phyloP scores from a whole-genome alignment of 2,888 invertebrate genomes.

The Lottia gigantea region DNA sequence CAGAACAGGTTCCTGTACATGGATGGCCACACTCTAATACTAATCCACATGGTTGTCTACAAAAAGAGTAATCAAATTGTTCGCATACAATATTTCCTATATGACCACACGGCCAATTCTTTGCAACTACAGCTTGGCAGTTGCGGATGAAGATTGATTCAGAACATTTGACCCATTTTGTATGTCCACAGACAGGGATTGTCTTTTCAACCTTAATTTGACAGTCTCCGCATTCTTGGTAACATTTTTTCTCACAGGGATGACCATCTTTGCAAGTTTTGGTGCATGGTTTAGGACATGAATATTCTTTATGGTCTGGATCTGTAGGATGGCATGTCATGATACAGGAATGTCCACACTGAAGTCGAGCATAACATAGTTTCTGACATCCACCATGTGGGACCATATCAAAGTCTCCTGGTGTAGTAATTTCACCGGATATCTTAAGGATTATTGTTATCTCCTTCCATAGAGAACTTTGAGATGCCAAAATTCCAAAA shows the following conservation, averaged over 20 bases:
- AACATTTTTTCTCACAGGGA: slow-evolving; percentile 41
- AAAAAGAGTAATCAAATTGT: slow-evolving; percentile 33
- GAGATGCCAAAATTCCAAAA: slow-evolving; percentile 63
- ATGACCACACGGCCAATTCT: slow-evolving; percentile 36
- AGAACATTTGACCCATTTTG: slow-evolving; percentile 23
- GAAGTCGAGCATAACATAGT: slow-evolving; percentile 71
- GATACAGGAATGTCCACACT: slow-evolving; percentile 76
- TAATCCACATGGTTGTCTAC: slow-evolving; percentile 42
- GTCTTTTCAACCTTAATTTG: slow-evolving; percentile 14
- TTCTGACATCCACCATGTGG: slow-evolving; percentile 73
- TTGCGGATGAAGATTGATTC: slow-evolving; percentile 44
- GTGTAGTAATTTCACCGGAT: slow-evolving; percentile 61
- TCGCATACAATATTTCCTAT: slow-evolving; percentile 27
- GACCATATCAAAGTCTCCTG: slow-evolving; percentile 40
- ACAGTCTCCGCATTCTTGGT: slow-evolving; percentile 34
- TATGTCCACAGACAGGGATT: slow-evolving; percentile 13
- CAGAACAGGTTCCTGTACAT: slow-evolving; percentile 71
- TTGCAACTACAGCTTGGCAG: slow-evolving; percentile 32
- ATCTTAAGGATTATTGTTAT: slow-evolving; percentile 66
- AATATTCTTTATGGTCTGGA: slow-evolving; percentile 70
- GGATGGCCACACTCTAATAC: slow-evolving; percentile 71
- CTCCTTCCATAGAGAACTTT: slow-evolving; percentile 48
- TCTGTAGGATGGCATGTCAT: slow-evolving; percentile 75
- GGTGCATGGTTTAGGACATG: slow-evolving; percentile 47
- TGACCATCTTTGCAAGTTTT: slow-evolving; percentile 39